Percentiles rank a stretch among this genome's conserved stretches.
phyloP scores from a whole-genome alignment of 2,797 vertebrate species.

The Pachyuromys duprasi region DNA sequence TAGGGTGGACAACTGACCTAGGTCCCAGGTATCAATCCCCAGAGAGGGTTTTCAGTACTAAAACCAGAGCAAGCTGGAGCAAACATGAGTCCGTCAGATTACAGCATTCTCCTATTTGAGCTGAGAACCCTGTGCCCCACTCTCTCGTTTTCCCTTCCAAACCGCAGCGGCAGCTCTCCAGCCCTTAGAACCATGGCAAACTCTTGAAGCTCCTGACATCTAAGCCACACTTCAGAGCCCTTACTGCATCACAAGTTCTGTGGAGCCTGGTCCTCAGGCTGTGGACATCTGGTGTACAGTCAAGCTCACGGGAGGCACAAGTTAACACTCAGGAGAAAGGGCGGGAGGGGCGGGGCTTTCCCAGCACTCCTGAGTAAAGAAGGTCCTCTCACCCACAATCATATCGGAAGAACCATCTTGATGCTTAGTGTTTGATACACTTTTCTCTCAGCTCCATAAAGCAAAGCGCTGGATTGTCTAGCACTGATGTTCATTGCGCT shows the following conservation, averaged over 20 bases:
- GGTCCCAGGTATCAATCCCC: too few species aligned
- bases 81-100: background rate
- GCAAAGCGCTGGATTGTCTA: background rate
- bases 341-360: background rate
- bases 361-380: background rate
- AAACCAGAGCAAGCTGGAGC: too few species aligned
- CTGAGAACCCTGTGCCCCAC: background rate
- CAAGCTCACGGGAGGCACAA: background rate
- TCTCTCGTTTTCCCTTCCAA: background rate
- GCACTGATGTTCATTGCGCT: background rate
- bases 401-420: background rate
- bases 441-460: background rate
- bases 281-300: background rate
- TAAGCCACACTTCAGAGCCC: background rate
- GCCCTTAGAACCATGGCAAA: background rate
- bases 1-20: too few species aligned
- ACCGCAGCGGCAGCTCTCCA: background rate
- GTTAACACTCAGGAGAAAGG: background rate
- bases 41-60: too few species aligned
- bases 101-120: background rate
- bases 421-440: background rate
- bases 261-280: too few species aligned
- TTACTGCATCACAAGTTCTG: background rate
- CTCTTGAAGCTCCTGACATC: background rate
- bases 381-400: background rate